Evolutionary conservation across 2,797 vertebrate genomes (phyloP).

Genomic region (Hydrocynus forskahlii): DNA sequence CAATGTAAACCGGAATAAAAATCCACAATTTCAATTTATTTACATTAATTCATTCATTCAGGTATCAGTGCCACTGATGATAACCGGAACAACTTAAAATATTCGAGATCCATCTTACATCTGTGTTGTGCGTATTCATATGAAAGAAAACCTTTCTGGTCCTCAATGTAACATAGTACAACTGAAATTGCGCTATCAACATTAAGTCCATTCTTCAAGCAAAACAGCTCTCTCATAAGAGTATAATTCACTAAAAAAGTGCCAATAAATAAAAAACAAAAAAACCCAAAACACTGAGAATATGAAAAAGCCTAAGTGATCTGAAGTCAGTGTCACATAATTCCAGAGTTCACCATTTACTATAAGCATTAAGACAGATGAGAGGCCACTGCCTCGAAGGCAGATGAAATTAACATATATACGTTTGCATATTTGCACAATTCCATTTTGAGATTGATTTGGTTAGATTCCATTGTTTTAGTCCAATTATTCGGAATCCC

Average conservation of each 20-base stretch:
- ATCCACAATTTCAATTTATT: background rate
- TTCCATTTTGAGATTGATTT: background rate
- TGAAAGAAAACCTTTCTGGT: conserved; percentile 14
- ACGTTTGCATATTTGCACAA: conserved; percentile 2
- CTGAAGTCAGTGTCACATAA: background rate
- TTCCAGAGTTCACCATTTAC: background rate
- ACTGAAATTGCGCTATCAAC: background rate
- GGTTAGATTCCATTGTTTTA: background rate
- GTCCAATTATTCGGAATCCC: background rate
- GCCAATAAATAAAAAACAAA: conserved; percentile 29
- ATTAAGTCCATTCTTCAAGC: background rate
- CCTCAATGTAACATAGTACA: conserved; percentile 16
- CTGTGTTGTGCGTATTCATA: background rate
- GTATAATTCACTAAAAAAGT: background rate
- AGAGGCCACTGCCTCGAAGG: background rate
- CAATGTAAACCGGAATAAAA: background rate
- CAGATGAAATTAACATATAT: background rate
- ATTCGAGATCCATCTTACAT: background rate
- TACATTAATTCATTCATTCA: background rate
- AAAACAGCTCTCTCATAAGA: background rate
- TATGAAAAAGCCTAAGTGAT: background rate
- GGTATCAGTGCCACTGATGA: background rate
- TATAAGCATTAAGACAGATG: background rate
- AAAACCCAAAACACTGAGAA: background rate
- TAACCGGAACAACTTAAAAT: background rate